Percentiles rank a stretch among this genome's conserved stretches.
These are phyloP conservation scores for Laodelphax striatellus DNA, from an alignment of 1,140 invertebrate species.

Conservation along the genomic window DNA sequence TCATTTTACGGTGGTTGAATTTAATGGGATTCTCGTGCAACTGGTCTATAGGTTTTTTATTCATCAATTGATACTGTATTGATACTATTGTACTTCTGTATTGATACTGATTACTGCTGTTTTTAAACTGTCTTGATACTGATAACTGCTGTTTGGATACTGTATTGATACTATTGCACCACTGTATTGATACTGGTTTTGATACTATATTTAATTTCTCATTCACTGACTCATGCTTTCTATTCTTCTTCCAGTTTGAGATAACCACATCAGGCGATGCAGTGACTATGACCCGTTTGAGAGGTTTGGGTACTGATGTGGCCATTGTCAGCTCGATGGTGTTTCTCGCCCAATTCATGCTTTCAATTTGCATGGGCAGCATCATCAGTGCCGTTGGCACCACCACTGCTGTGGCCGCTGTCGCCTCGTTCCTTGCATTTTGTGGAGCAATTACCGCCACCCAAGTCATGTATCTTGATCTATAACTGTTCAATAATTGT, in stretches of 20 bases:
- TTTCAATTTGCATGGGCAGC: slow-evolving; percentile 76
- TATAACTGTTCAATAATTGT: slow-evolving; percentile 37
- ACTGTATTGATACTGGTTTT: too few relatives aligned
- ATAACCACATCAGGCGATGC: slow-evolving; percentile 38
- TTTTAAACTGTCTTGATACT: too few relatives aligned
- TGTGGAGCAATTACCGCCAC: slow-evolving; percentile 74
- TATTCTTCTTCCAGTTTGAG: slow-evolving; percentile 48
- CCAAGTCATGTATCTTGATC: slow-evolving; percentile 77
- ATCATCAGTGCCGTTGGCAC: slow-evolving; percentile 68
- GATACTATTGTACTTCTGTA: too few relatives aligned
- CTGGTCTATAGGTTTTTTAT: too few relatives aligned
- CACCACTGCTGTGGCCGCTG: slow-evolving; percentile 75
- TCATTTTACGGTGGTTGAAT: too few relatives aligned
- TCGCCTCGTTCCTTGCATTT: slow-evolving; percentile 68
- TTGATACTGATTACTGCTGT: too few relatives aligned
- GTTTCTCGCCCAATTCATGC: slow-evolving; percentile 83
- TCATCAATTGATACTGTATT: too few relatives aligned
- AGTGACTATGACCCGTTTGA: slow-evolving; percentile 39
- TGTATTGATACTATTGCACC: too few relatives aligned
- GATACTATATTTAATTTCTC: too few relatives aligned
- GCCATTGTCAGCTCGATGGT: slow-evolving; percentile 91
- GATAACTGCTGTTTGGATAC: too few relatives aligned
- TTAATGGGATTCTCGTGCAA: too few relatives aligned
- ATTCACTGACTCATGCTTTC: too few relatives aligned
- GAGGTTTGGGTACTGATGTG: slow-evolving; percentile 87